Evolutionary conservation across 2,113 vertebrate species (phyloP).

Genomic region (Nestor notabilis): DNA sequence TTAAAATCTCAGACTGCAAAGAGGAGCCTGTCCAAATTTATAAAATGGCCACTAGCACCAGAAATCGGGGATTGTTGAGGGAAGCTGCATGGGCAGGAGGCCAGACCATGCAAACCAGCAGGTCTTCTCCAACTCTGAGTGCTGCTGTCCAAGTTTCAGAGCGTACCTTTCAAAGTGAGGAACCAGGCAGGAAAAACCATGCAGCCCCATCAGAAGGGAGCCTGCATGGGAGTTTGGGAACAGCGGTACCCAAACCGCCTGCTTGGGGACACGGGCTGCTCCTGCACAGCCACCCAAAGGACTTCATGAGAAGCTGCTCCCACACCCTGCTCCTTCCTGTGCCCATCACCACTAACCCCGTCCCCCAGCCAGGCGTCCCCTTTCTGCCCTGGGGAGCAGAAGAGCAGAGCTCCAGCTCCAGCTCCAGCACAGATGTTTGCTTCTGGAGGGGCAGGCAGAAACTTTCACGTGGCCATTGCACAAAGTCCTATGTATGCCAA

Average conservation of each 20-base stretch:
- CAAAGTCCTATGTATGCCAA: neutral
- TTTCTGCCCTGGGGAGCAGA: neutral
- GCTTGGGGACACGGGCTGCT: neutral
- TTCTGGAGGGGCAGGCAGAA: neutral
- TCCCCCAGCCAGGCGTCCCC: neutral
- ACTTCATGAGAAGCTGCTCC: neutral
- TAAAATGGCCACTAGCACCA: neutral
- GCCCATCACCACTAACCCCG: neutral
- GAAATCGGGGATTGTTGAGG: neutral
- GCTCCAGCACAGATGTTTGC: accelerated
- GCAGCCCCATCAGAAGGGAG: neutral
- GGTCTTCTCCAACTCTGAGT: neutral
- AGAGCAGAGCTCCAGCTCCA: neutral
- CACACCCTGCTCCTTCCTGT: neutral
- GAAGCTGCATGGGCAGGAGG: neutral
- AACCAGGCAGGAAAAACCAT: neutral
- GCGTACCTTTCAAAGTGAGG: neutral
- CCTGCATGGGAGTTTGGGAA: accelerated
- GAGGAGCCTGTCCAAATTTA: neutral
- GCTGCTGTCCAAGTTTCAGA: neutral
- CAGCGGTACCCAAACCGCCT: neutral
- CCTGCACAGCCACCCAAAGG: neutral
- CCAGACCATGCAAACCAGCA: neutral
- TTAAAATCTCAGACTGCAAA: neutral
- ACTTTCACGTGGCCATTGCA: neutral